Conservation (phyloP, 2,113 vertebrate species). For the Acanthochromis polyacanthus region DNA sequence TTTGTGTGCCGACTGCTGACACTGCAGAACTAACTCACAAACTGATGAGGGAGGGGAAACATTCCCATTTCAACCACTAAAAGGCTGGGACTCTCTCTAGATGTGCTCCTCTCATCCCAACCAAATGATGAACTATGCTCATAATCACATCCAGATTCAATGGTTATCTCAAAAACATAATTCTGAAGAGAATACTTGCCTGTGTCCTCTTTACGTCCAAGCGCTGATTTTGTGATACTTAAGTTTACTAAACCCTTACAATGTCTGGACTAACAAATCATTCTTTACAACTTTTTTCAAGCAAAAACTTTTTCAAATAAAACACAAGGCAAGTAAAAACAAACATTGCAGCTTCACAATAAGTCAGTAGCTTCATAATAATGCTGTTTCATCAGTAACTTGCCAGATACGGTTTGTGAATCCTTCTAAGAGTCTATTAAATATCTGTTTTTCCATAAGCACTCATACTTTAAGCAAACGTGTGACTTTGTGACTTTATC, state of each 20-base stretch:
- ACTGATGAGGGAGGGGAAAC: conserved; percentile 79
- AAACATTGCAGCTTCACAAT: neutral
- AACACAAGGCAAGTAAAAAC: neutral
- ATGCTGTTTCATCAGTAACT: neutral
- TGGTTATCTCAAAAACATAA: conserved; percentile 53
- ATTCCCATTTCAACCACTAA: conserved; percentile 80
- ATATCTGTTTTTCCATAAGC: neutral
- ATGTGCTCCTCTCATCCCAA: conserved; percentile 63
- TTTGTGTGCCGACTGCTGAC: conserved; percentile 87
- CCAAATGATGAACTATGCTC: conserved; percentile 80
- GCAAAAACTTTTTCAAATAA: neutral
- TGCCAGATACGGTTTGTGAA: neutral
- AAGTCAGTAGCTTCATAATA: neutral
- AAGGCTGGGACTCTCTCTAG: conserved; percentile 77
- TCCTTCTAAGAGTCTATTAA: neutral
- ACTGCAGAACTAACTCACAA: conserved; percentile 82
- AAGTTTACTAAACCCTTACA: neutral
- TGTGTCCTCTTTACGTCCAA: conserved; percentile 4
- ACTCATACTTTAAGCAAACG: neutral
- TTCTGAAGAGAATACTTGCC: conserved; percentile 25
- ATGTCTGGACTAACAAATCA: neutral
- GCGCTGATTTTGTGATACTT: neutral
- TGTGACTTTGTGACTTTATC: conserved; percentile 24
- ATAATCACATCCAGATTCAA: conserved; percentile 83
- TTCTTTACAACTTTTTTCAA: neutral